Evolutionary conservation across 1,140 invertebrate genomes (phyloP).

Genomic region (Drosophila tristis): DNA sequence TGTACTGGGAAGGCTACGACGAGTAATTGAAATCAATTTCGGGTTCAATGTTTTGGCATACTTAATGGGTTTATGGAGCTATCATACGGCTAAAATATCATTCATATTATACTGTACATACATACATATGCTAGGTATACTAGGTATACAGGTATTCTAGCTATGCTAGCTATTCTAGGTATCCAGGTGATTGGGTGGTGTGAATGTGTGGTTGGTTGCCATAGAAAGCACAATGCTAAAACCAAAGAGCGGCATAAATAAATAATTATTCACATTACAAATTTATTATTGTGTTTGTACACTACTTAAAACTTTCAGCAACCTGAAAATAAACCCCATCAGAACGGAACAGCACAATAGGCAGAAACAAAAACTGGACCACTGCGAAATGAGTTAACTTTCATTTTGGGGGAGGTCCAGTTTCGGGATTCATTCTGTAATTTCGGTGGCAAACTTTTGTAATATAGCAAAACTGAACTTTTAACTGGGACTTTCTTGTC

Average conservation of each 20-base stretch:
- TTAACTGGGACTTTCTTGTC: conserved; percentile 76
- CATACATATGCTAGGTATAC: conserved; percentile 17
- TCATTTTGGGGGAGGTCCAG: conserved; percentile 39
- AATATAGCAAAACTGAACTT: conserved; percentile 69
- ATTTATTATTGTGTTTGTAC: conserved; percentile 48
- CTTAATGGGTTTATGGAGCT: too few relatives aligned
- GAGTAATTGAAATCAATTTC: too few relatives aligned
- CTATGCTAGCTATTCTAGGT: not conserved
- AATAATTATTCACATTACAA: conserved; percentile 52
- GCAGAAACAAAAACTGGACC: conserved; percentile 19
- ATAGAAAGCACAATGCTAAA: conserved; percentile 42
- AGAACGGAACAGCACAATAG: conserved; percentile 21
- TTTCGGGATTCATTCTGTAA: conserved; percentile 37
- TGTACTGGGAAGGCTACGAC: not conserved
- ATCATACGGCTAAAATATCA: too few relatives aligned
- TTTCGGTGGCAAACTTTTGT: conserved; percentile 69
- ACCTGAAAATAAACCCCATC: conserved; percentile 20
- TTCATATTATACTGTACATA: not conserved
- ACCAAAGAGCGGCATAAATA: conserved; percentile 38
- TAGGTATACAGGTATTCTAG: not conserved
- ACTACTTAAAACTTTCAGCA: conserved; percentile 39
- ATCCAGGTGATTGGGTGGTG: not conserved
- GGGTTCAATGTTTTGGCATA: too few relatives aligned
- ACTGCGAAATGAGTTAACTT: conserved; percentile 29
- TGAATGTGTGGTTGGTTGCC: conserved; percentile 13